phyloP scores from a whole-genome alignment of 2,888 invertebrate genomes.

The Dicyrtoma fusca region DNA sequence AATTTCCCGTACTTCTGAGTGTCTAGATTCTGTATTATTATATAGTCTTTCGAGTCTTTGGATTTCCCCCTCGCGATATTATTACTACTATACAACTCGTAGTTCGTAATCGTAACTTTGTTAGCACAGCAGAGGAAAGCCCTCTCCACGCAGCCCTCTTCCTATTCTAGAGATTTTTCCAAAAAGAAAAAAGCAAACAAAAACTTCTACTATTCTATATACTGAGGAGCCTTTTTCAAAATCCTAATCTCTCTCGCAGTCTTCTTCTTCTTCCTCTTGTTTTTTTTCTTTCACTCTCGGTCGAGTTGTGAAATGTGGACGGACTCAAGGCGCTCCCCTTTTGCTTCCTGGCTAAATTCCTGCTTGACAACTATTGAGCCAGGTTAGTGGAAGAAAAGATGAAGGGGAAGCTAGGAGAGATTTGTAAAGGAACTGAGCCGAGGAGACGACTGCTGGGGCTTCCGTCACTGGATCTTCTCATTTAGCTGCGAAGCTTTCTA shows the following conservation, averaged over 20 bases:
- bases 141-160: neutral
- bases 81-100: neutral
- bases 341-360: constrained; percentile 45
- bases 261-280: neutral
- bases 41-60: neutral
- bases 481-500: too few species aligned
- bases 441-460: too few species aligned
- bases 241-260: too few species aligned
- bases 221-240: too few species aligned
- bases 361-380: constrained; percentile 53
- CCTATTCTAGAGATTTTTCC: too few species aligned
- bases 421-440: too few species aligned
- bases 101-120: neutral
- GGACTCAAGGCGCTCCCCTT: constrained; percentile 26
- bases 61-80: neutral
- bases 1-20: too few species aligned
- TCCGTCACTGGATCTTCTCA: constrained; percentile 20
- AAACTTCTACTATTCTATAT: too few species aligned
- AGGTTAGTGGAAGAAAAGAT: constrained; percentile 45
- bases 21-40: too few species aligned
- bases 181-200: too few species aligned
- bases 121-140: neutral
- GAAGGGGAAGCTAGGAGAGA: neutral
- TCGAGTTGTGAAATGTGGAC: constrained; percentile 1
- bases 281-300: constrained; percentile 1